A percentile compares a stretch with the other conserved stretches of the same genome.
Evolutionary conservation across 2,888 invertebrate species (phyloP).

Genomic region (Nowickia ferox): DNA sequence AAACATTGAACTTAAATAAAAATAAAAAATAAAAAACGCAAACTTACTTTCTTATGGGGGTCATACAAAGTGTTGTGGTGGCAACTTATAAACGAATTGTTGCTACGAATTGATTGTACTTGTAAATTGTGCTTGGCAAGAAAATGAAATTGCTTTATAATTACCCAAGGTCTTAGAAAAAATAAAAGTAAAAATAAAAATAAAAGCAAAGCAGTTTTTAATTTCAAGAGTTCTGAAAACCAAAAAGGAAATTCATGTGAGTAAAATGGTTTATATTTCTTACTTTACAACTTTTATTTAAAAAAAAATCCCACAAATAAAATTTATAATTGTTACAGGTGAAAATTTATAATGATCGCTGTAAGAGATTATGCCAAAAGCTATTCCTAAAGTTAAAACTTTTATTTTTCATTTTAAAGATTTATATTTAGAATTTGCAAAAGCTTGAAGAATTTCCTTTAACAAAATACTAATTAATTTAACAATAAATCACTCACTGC

Average conservation of each 20-base stretch:
- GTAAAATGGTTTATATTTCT: conserved; percentile 35
- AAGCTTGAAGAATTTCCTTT: conserved; percentile 57
- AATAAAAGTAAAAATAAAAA: not conserved
- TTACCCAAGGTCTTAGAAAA: conserved; percentile 56
- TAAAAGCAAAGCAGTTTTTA: not conserved
- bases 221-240: conserved; percentile 16
- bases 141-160: conserved; percentile 67
- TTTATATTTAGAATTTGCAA: conserved; percentile 43
- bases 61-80: conserved; percentile 52
- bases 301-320: conserved; percentile 48
- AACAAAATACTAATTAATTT: conserved; percentile 69
- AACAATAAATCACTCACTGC: conserved; percentile 66
- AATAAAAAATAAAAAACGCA: not conserved
- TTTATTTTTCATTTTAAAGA: conserved; percentile 18
- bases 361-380: conserved; percentile 77
- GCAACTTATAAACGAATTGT: conserved; percentile 8
- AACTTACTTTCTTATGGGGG: conserved; percentile 70
- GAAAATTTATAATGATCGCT: conserved; percentile 80
- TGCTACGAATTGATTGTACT: conserved; percentile 30
- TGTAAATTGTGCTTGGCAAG: conserved; percentile 44
- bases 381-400: conserved; percentile 33
- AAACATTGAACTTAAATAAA: conserved; percentile 60
- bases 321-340: conserved; percentile 80
- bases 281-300: conserved; percentile 6
- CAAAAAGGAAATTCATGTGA: conserved; percentile 58